These are phyloP conservation scores for Ypsolopha sequella DNA, from an alignment of 2,888 invertebrate genomes.

Conservation along the genomic window DNA sequence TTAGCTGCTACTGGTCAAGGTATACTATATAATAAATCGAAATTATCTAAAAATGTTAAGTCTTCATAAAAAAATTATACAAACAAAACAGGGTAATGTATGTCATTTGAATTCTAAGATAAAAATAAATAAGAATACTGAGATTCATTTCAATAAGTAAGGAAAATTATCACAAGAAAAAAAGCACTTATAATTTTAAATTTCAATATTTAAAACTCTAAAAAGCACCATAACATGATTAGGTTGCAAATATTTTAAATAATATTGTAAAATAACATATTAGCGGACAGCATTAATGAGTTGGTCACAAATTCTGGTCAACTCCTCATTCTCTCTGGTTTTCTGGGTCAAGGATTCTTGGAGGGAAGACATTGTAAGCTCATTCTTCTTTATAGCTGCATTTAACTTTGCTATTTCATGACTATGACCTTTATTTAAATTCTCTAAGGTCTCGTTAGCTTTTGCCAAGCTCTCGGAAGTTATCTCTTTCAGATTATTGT, in stretches of 20 bases:
- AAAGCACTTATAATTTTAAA: not conserved
- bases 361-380: conserved; percentile 85
- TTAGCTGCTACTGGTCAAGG: no score
- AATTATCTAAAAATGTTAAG: no score
- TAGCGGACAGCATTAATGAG: conserved; percentile 75
- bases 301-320: conserved; percentile 94
- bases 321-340: conserved; percentile 87
- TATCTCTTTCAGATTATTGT: conserved; percentile 85
- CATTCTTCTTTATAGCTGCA: conserved; percentile 88
- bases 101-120: not conserved
- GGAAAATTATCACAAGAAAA: not conserved
- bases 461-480: conserved; percentile 84
- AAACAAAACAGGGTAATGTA: no score
- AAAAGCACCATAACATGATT: not conserved
- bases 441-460: conserved; percentile 83
- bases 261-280: not conserved
- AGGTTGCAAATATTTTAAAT: not conserved
- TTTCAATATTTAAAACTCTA: not conserved
- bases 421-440: conserved; percentile 77
- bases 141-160: not conserved
- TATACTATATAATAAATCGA: no score
- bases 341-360: conserved; percentile 89
- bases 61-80: no score
- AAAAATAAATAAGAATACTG: conserved; percentile 1
- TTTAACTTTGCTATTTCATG: conserved; percentile 85